Percentiles rank a stretch among this genome's conserved stretches.
Conservation (phyloP, 2,888 invertebrate species). For the Neoitamus cyanurus region DNA sequence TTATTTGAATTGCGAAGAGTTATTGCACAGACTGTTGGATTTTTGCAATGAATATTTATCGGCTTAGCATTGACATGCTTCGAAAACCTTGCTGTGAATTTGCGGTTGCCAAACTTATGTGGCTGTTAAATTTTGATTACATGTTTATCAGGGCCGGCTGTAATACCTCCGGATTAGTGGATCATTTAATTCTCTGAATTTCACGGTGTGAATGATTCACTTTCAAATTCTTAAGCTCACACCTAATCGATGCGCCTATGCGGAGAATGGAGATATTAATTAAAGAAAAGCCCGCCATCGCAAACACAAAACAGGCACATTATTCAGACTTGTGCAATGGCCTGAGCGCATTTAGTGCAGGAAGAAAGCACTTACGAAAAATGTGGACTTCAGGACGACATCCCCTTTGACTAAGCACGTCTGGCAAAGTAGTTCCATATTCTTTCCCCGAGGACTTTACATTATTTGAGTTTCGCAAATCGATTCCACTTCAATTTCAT, state of each 20-base stretch:
- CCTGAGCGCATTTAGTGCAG: background rate
- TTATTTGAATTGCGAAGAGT: background rate
- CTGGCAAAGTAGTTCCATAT: background rate
- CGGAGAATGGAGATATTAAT: background rate
- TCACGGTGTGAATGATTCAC: background rate
- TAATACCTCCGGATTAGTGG: background rate
- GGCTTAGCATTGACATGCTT: background rate
- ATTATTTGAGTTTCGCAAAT: background rate
- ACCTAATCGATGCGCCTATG: background rate
- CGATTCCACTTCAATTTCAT: background rate
- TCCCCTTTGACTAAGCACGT: too few species aligned
- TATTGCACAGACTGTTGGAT: background rate
- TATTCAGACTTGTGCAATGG: too few species aligned
- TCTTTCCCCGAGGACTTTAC: background rate
- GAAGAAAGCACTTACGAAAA: background rate
- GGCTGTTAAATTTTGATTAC: background rate
- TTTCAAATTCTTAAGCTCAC: background rate
- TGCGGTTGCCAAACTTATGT: background rate
- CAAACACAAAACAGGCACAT: too few species aligned
- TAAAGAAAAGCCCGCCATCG: too few species aligned
- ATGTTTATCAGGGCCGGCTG: background rate
- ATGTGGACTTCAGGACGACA: background rate
- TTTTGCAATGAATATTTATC: background rate
- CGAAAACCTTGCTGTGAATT: background rate
- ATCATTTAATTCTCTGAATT: background rate